Percentiles rank a stretch among this genome's conserved stretches.
Evolutionary conservation across 2,113 vertebrate species (phyloP).

Genomic region (Malurus elegans): DNA sequence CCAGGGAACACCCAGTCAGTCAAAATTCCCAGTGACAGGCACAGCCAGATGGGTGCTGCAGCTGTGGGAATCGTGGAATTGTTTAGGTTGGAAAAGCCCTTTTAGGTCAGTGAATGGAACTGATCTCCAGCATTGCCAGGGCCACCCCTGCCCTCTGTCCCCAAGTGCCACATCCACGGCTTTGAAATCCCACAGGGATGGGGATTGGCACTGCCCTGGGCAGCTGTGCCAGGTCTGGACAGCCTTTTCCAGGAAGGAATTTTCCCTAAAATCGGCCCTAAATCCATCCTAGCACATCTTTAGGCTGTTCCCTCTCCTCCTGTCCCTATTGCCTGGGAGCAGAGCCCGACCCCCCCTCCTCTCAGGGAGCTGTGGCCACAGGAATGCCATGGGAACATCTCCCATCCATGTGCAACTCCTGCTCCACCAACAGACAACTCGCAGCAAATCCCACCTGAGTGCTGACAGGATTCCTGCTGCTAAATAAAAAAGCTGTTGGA

Average conservation of each 20-base stretch:
- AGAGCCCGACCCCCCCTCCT: background rate
- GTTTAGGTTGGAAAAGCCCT: background rate
- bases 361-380: background rate
- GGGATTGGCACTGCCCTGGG: background rate
- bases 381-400: background rate
- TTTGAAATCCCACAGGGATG: background rate
- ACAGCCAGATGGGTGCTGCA: background rate
- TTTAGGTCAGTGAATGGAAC: accelerated
- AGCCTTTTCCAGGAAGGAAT: background rate
- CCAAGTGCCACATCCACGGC: background rate
- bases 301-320: background rate
- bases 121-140: background rate
- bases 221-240: too few relatives aligned
- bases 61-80: background rate
- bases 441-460: background rate
- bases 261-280: background rate
- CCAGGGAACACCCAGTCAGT: accelerated
- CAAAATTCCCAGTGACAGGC: background rate
- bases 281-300: background rate
- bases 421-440: background rate
- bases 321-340: background rate
- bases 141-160: background rate
- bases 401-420: accelerated
- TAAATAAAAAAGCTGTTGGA: background rate
- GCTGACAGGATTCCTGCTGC: background rate